These are phyloP conservation scores for Dolichotis patagonum DNA, from an alignment of 2,113 vertebrate genomes.

Conservation along the genomic window DNA sequence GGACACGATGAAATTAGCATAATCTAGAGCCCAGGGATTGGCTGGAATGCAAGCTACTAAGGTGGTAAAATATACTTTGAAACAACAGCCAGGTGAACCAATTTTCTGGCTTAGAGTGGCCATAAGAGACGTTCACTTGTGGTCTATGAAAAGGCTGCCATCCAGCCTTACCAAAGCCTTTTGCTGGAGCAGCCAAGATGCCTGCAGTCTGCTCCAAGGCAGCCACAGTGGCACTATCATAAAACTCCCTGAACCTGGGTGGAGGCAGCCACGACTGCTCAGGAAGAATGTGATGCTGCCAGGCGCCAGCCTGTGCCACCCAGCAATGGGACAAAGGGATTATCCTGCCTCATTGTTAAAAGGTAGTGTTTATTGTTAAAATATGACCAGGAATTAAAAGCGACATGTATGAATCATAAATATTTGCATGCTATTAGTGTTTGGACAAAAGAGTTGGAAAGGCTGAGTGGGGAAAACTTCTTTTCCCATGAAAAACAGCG, in stretches of 20 bases:
- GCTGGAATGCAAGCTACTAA: not conserved
- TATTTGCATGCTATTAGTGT: conserved; percentile 62
- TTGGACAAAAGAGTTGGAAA: conserved; percentile 67
- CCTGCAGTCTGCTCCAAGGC: conserved; percentile 39
- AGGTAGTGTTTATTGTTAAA: conserved; percentile 67
- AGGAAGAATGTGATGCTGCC: conserved; percentile 71
- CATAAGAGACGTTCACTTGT: not conserved
- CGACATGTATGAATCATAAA: conserved; percentile 69
- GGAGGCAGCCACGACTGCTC: conserved; percentile 78
- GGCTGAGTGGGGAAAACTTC: conserved; percentile 47
- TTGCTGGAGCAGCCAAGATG: conserved; percentile 53
- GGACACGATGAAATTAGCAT: no score
- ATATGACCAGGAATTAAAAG: conserved; percentile 60
- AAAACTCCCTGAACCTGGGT: conserved; percentile 77
- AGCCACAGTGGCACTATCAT: conserved; percentile 48
- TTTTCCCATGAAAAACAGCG: conserved; percentile 65
- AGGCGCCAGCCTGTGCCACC: conserved; percentile 67
- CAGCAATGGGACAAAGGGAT: conserved; percentile 67
- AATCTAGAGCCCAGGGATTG: not conserved
- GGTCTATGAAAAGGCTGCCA: not conserved
- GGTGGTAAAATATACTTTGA: not conserved
- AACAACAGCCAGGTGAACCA: not conserved
- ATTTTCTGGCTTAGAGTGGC: not conserved
- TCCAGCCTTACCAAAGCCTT: conserved; percentile 37
- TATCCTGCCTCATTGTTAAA: conserved; percentile 64